Conservation (phyloP, 2,113 vertebrate species). For the Hylia prasina region DNA sequence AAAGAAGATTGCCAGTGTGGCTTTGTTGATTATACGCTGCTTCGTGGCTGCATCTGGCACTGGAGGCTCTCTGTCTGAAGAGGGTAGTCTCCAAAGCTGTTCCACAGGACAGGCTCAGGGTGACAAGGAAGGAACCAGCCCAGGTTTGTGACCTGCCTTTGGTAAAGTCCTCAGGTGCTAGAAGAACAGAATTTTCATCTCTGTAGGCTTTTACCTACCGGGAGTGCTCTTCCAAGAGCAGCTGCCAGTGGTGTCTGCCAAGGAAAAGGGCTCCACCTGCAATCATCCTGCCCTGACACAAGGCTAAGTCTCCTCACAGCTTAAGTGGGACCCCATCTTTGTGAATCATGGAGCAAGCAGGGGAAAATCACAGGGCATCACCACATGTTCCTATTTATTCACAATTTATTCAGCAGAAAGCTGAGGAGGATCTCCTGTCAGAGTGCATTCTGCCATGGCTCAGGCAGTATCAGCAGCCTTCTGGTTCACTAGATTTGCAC, state of each 20-base stretch:
- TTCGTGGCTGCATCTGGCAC: not conserved
- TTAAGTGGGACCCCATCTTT: not conserved
- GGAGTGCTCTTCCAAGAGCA: not conserved
- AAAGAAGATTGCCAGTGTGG: not conserved
- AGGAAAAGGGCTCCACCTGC: not conserved
- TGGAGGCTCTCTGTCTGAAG: not conserved
- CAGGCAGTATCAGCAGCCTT: not conserved
- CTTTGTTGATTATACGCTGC: conserved; percentile 25
- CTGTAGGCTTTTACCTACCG: not conserved
- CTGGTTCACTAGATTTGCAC: not conserved
- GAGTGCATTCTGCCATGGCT: not conserved
- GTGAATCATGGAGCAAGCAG: not conserved
- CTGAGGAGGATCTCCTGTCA: not conserved
- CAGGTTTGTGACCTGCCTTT: not conserved
- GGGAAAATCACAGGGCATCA: not conserved
- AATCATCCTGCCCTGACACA: not conserved
- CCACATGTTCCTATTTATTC: accelerated
- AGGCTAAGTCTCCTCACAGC: not conserved
- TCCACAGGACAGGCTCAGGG: not conserved
- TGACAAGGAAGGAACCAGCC: not conserved
- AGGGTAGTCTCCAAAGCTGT: not conserved
- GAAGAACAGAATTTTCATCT: not conserved
- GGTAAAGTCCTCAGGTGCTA: not conserved
- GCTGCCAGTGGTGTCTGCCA: not conserved
- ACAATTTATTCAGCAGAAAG: not conserved